Evolutionary conservation across 1,140 invertebrate genomes (phyloP).

Genomic region (Aethina tumida): DNA sequence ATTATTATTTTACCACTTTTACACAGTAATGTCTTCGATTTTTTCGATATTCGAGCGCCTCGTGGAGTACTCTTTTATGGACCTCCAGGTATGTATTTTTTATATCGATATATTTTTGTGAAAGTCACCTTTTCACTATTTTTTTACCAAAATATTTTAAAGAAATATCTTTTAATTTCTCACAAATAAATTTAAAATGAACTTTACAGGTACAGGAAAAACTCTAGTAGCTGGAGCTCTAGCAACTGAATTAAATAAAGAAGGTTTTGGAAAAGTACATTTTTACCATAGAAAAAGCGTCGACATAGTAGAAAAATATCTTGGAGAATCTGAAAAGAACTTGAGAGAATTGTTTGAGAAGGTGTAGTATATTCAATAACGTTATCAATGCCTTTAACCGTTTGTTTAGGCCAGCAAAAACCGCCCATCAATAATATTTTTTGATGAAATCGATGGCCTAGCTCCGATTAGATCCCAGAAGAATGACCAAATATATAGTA

Average conservation of each 20-base stretch:
- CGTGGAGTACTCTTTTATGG: slow-evolving; percentile 67
- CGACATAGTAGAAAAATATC: slow-evolving; percentile 44
- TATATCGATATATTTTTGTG: no score
- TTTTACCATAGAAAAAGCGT: slow-evolving; percentile 45
- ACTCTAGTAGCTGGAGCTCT: no score
- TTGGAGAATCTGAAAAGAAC: slow-evolving; percentile 45
- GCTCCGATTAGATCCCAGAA: slow-evolving; percentile 77
- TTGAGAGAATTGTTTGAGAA: slow-evolving; percentile 40
- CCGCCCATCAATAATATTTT: slow-evolving; percentile 79
- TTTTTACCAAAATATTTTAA: no score
- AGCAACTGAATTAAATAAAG: slow-evolving; percentile 40
- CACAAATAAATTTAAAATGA: no score
- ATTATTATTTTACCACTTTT: slow-evolving; percentile 61
- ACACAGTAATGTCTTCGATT: slow-evolving; percentile 58
- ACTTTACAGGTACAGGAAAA: slow-evolving; percentile 42
- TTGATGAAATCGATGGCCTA: slow-evolving; percentile 81
- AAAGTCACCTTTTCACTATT: neutral
- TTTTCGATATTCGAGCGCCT: slow-evolving; percentile 58
- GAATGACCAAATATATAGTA: slow-evolving; percentile 84
- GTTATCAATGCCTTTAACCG: no score
- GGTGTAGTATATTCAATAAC: slow-evolving; percentile 29
- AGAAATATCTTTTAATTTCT: no score
- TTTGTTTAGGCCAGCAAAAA: slow-evolving; percentile 60
- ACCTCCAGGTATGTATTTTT: slow-evolving; percentile 52
- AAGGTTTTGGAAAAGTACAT: slow-evolving; percentile 37